Percentiles rank a stretch among this genome's conserved stretches.
These are phyloP conservation scores for Parazoanthus darwini DNA, from an alignment of 92 coral and sea anemone species.

Conservation along the genomic window DNA sequence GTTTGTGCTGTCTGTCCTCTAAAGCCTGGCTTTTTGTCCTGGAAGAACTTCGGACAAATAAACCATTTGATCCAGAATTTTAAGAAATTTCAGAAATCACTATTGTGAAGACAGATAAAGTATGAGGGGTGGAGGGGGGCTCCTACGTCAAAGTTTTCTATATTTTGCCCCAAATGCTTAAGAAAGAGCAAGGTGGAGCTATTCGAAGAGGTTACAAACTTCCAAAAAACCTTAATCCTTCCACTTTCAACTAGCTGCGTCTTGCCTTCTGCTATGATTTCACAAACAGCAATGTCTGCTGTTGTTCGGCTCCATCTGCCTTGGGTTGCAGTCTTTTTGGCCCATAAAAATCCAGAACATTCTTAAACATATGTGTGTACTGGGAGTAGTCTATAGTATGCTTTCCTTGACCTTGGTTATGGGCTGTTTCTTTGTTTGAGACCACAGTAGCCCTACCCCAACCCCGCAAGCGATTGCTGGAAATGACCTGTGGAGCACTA, in stretches of 20 bases:
- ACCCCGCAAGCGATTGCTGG: neutral
- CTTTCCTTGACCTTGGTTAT: neutral
- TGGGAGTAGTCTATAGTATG: constrained; percentile 66
- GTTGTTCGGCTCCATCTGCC: constrained; percentile 42
- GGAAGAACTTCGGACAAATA: too few species aligned
- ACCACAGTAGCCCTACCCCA: constrained; percentile 5
- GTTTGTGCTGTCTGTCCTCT: too few species aligned
- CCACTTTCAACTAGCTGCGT: neutral
- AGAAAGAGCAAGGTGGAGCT: too few species aligned
- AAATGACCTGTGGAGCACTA: constrained; percentile 23
- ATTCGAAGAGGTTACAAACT: neutral
- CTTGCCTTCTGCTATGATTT: constrained; percentile 17
- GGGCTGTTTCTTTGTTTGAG: neutral
- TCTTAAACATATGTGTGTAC: constrained; percentile 88
- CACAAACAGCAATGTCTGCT: constrained; percentile 25
- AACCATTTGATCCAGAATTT: too few species aligned
- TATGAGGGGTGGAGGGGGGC: too few species aligned
- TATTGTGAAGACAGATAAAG: too few species aligned
- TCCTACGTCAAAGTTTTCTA: too few species aligned
- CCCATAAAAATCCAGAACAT: constrained; percentile 86
- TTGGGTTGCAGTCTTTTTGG: constrained; percentile 69
- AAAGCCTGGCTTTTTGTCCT: too few species aligned
- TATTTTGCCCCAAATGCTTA: too few species aligned
- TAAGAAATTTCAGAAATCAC: too few species aligned
- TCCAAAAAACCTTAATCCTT: neutral